Evolutionary conservation across 2,797 vertebrate genomes (phyloP).

Genomic region (Bradypodion pumilum): DNA sequence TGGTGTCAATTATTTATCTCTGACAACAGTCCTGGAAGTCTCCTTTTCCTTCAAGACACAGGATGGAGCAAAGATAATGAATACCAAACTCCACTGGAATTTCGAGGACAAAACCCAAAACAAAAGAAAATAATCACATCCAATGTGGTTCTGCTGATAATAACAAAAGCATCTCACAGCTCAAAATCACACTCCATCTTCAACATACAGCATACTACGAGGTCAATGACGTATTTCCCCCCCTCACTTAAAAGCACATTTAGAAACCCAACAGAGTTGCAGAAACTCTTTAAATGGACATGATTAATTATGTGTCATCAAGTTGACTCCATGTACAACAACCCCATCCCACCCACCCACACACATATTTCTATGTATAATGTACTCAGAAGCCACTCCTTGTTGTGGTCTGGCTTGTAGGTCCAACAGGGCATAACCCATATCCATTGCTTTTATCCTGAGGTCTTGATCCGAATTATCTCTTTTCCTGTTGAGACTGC

Average conservation of each 20-base stretch:
- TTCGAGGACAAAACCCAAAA: conserved; percentile 27
- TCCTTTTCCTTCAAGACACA: not conserved
- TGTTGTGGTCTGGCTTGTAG: no score
- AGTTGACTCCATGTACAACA: no score
- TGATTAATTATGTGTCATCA: no score
- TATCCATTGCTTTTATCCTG: no score
- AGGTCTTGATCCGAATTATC: no score
- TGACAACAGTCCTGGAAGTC: not conserved
- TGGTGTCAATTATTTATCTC: conserved; percentile 44
- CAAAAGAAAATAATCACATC: not conserved
- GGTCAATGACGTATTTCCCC: not conserved
- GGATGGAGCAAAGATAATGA: not conserved
- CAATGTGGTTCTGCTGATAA: not conserved
- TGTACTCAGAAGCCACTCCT: no score
- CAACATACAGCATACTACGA: not conserved
- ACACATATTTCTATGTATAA: no score
- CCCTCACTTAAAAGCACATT: not conserved
- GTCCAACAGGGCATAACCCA: no score
- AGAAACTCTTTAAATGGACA: no score
- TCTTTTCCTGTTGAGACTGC: no score
- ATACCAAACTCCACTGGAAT: not conserved
- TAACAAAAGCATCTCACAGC: not conserved
- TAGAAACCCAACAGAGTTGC: not conserved
- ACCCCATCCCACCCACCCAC: no score
- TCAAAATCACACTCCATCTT: not conserved